A percentile compares a stretch with the other conserved stretches of the same genome.
These are phyloP conservation scores for Sebastes steindachneri DNA, from an alignment of 2,797 vertebrate genomes.

Conservation along the genomic window DNA sequence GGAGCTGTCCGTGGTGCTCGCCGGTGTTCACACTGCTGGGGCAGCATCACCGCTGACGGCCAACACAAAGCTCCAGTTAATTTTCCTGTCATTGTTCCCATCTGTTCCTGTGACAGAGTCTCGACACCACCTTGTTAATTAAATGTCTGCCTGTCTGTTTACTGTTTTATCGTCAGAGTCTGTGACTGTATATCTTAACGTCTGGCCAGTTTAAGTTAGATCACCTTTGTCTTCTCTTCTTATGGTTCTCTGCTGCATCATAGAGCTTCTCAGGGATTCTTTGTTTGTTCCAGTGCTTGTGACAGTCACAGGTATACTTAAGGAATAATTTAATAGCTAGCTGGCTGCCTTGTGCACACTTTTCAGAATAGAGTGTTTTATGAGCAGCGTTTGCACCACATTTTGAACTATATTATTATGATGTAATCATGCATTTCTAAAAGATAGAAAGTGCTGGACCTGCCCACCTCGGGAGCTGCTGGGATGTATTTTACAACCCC, in stretches of 20 bases:
- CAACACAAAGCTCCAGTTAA: constrained; percentile 1
- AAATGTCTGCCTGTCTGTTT: background rate
- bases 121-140: constrained; percentile 29
- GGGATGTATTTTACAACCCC: background rate
- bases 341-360: background rate
- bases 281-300: background rate
- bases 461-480: background rate
- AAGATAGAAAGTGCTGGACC: background rate
- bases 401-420: background rate
- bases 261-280: background rate
- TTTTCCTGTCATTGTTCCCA: constrained; percentile 29
- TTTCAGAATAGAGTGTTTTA: background rate
- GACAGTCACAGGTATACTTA: background rate
- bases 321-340: background rate
- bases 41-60: background rate
- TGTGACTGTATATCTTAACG: background rate
- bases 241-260: background rate
- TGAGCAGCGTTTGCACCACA: background rate
- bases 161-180: background rate
- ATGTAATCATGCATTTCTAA: background rate
- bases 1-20: constrained; percentile 42
- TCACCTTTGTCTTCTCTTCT: background rate
- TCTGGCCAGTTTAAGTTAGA: background rate
- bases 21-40: background rate
- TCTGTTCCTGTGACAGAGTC: constrained; percentile 30